Conservation (phyloP, 2,797 vertebrate species). For the Oceanodroma leucorhoa region DNA sequence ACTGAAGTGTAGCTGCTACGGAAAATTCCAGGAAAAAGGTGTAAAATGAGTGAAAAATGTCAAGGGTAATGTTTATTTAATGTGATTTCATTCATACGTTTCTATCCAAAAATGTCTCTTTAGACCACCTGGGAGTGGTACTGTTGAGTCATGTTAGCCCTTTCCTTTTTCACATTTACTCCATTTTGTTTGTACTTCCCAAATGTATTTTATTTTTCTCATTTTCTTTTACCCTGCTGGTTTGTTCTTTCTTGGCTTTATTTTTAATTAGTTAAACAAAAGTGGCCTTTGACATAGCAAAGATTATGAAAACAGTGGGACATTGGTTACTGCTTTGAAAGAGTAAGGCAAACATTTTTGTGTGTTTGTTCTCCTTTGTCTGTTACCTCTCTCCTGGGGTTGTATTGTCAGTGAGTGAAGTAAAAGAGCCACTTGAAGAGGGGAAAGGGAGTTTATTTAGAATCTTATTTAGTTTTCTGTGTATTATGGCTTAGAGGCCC, state of each 20-base stretch:
- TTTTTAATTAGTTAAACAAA: slow-evolving; percentile 66
- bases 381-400: slow-evolving; percentile 29
- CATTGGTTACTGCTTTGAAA: slow-evolving; percentile 35
- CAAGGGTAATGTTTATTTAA: slow-evolving; percentile 24
- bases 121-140: slow-evolving; percentile 8
- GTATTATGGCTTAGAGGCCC: neutral
- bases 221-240: slow-evolving; percentile 43
- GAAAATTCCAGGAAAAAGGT: slow-evolving; percentile 49
- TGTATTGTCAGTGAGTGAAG: slow-evolving; percentile 17
- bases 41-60: slow-evolving; percentile 36
- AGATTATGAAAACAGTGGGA: slow-evolving; percentile 59
- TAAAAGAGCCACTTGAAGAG: neutral
- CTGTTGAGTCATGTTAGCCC: slow-evolving; percentile 47
- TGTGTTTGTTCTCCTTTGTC: slow-evolving; percentile 27
- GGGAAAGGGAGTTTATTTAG: neutral
- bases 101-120: slow-evolving; percentile 27
- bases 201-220: slow-evolving; percentile 48
- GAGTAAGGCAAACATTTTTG: slow-evolving; percentile 52
- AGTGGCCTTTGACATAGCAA: slow-evolving; percentile 59
- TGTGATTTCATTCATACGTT: slow-evolving; percentile 34
- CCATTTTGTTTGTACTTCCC: slow-evolving; percentile 44
- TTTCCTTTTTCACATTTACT: slow-evolving; percentile 42
- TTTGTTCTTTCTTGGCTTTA: slow-evolving; percentile 57
- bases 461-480: neutral
- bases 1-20: neutral